Evolutionary conservation across 2,888 invertebrate species (phyloP).

Genomic region (Netelia melanura): DNA sequence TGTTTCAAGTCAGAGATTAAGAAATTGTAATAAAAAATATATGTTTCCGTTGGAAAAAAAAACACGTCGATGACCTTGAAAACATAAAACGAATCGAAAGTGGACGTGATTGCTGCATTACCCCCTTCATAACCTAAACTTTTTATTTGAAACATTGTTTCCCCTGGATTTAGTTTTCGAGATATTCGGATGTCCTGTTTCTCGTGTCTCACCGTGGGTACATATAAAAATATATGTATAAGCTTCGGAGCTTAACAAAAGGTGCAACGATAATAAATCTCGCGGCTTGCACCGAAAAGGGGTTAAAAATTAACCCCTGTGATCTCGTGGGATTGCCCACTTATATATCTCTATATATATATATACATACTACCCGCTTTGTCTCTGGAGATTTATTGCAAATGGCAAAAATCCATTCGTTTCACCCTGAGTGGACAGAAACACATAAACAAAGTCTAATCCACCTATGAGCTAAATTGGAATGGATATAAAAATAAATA

Average conservation of each 20-base stretch:
- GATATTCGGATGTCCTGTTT: neutral
- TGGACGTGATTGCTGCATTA: neutral
- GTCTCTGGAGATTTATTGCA: conserved; percentile 55
- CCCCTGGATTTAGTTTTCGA: neutral
- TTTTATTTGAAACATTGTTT: no score
- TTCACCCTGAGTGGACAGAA: neutral
- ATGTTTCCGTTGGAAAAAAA: neutral
- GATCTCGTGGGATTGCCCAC: conserved; percentile 57
- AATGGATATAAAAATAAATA: conserved; percentile 37
- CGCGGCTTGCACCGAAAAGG: conserved; percentile 66
- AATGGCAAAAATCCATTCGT: conserved; percentile 22
- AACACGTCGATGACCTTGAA: neutral
- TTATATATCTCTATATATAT: neutral
- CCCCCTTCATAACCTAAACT: no score
- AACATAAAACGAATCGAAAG: no score
- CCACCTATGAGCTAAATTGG: neutral
- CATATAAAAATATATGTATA: conserved; percentile 44
- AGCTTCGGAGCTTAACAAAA: conserved; percentile 75
- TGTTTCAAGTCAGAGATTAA: neutral
- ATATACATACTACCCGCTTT: conserved; percentile 1
- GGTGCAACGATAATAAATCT: conserved; percentile 78
- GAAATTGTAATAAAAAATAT: neutral
- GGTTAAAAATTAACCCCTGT: conserved; percentile 69
- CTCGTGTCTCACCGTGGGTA: conserved; percentile 2
- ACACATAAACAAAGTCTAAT: conserved; percentile 11